These are phyloP conservation scores for Polydrusus cervinus DNA, from an alignment of 2,888 invertebrate genomes.

Conservation along the genomic window DNA sequence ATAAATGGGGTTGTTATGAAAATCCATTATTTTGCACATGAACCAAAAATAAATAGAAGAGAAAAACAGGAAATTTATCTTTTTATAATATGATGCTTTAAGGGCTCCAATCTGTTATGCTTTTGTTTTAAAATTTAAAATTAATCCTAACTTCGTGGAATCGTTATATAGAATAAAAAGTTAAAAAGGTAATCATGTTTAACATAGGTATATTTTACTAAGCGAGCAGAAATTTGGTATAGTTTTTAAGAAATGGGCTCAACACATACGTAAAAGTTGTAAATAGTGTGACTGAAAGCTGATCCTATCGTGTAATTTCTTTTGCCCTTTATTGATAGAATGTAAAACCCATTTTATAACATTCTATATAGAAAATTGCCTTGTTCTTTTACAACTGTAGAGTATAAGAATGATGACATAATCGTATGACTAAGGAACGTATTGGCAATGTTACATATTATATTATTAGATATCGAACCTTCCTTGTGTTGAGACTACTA, in stretches of 20 bases:
- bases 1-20: slow-evolving; percentile 8
- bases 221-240: neutral
- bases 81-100: neutral
- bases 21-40: slow-evolving; percentile 10
- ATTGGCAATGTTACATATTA: no score
- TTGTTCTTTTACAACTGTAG: no score
- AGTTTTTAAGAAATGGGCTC: neutral
- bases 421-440: no score
- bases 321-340: no score
- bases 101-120: neutral
- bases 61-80: neutral
- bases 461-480: no score
- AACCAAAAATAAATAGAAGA: slow-evolving; percentile 5
- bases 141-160: neutral
- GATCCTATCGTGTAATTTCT: no score
- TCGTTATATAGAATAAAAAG: neutral
- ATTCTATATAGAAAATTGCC: no score
- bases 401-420: no score
- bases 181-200: neutral
- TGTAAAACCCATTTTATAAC: no score
- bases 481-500: no score
- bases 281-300: no score
- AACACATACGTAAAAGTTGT: neutral
- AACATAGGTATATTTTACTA: no score
- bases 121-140: neutral